Evolutionary conservation across 2,797 vertebrate genomes (phyloP).

Genomic region (Lerista edwardsae): DNA sequence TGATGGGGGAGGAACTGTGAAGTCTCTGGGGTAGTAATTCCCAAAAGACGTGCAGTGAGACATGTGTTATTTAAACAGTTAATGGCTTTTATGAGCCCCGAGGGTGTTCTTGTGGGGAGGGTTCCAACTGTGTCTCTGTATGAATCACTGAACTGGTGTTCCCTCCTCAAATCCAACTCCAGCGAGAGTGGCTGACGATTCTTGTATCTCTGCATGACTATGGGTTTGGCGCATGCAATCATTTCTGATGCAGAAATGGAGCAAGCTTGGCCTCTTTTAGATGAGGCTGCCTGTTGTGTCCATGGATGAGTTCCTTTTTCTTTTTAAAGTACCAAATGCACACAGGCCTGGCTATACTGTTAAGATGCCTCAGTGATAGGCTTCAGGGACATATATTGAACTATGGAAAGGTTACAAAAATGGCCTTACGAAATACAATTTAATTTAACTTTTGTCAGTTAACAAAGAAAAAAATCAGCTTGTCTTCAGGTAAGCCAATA

Average conservation of each 20-base stretch:
- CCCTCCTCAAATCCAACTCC: background rate
- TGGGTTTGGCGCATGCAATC: background rate
- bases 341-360: too few species aligned
- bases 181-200: background rate
- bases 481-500: too few species aligned
- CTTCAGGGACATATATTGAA: too few species aligned
- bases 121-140: background rate
- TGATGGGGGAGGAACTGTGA: background rate
- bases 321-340: too few species aligned
- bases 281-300: background rate
- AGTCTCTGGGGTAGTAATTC: background rate
- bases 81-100: background rate
- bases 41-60: background rate
- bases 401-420: background rate
- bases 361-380: too few species aligned
- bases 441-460: too few species aligned
- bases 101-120: background rate
- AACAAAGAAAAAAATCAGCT: too few species aligned
- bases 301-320: too few species aligned
- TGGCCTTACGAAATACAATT: fast-evolving
- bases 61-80: background rate
- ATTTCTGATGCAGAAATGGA: background rate
- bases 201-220: too few species aligned
- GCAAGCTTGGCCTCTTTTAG: too few species aligned
- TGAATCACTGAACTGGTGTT: background rate